Conservation (phyloP, 2,113 vertebrate genomes). For the Elachura formosa region DNA sequence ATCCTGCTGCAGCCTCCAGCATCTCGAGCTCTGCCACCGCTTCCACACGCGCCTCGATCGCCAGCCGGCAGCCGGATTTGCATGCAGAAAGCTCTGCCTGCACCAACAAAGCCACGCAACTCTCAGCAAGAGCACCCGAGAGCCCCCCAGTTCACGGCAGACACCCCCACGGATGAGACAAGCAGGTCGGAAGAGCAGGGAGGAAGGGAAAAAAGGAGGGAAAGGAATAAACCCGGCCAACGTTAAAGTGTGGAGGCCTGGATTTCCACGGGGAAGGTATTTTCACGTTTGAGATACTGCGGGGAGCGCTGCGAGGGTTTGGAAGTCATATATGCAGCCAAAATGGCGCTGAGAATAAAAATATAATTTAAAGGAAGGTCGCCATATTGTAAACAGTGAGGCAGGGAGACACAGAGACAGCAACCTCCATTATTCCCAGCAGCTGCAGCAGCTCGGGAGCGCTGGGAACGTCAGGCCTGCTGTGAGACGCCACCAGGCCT, state of each 20-base stretch:
- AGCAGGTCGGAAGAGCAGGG: background rate
- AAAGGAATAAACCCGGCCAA: conserved; percentile 39
- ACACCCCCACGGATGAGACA: background rate
- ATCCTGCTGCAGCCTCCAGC: background rate
- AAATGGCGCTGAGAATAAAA: conserved; percentile 89
- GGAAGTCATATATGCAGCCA: conserved; percentile 74
- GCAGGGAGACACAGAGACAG: conserved; percentile 67
- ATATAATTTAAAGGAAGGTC: conserved; percentile 85
- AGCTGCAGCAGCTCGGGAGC: conserved; percentile 55
- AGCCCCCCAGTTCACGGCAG: background rate
- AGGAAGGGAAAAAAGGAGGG: conserved; percentile 43
- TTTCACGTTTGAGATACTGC: background rate
- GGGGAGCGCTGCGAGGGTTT: background rate
- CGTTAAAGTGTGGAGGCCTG: conserved; percentile 22
- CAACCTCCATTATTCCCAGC: conserved; percentile 70
- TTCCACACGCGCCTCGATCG: background rate
- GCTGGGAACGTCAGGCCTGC: conserved; percentile 52
- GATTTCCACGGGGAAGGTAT: background rate
- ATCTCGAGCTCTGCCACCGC: background rate
- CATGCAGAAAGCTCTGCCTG: conserved; percentile 14
- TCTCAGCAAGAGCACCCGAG: background rate
- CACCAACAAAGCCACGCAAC: conserved; percentile 3
- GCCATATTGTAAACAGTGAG: conserved; percentile 92
- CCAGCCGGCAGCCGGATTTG: background rate
- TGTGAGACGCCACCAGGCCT: background rate